phyloP scores from a whole-genome alignment of 1,140 invertebrate genomes.

The Drosophila grimshawi region DNA sequence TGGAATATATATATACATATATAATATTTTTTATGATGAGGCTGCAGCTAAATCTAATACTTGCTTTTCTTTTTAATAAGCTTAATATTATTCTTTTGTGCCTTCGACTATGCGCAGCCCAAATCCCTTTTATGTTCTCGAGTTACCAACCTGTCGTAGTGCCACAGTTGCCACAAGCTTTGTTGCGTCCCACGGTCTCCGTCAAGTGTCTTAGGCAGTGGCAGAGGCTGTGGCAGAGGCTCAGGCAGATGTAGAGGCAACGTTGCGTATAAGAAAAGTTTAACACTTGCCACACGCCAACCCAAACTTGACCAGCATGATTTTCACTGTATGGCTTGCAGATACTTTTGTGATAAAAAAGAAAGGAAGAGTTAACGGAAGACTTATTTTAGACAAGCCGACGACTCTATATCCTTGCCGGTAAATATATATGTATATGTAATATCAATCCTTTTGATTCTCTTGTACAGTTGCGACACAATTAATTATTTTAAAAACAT shows the following conservation, averaged over 20 bases:
- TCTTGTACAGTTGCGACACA: no score
- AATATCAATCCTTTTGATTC: no score
- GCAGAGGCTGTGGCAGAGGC: background rate
- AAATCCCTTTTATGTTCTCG: constrained; percentile 71
- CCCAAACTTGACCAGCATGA: constrained; percentile 13
- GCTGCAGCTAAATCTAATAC: constrained; percentile 40
- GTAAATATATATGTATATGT: no score
- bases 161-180: constrained; percentile 44
- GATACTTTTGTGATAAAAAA: constrained; percentile 12
- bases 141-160: constrained; percentile 57
- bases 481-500: no score
- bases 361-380: background rate
- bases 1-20: background rate
- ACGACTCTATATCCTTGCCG: background rate
- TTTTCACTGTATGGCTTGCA: constrained; percentile 12
- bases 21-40: constrained; percentile 5
- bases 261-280: constrained; percentile 59
- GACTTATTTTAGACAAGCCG: background rate
- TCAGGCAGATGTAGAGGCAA: constrained; percentile 18
- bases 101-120: constrained; percentile 8
- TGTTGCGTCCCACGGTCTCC: constrained; percentile 22
- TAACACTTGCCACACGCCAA: constrained; percentile 60
- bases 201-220: constrained; percentile 18
- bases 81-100: constrained; percentile 57
- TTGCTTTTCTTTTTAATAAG: constrained; percentile 50